Conservation (phyloP, 30 jellyfish, hydroid and myxozoan species). For the Sanderia malayensis region DNA sequence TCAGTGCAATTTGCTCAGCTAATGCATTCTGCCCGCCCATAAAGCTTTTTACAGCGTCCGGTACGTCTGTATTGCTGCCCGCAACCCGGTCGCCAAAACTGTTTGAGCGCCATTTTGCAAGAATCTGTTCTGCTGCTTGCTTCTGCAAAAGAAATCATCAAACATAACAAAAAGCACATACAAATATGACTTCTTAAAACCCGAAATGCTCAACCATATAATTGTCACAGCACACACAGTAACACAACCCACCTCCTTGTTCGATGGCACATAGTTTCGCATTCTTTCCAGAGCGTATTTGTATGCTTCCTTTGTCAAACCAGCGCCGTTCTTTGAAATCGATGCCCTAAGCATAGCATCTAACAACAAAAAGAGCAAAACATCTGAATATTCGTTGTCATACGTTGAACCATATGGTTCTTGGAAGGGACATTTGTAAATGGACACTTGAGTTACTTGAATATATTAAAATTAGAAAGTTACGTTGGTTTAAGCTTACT, state of each 20-base stretch:
- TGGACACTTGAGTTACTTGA: too few species aligned
- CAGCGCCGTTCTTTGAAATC: conserved; percentile 60
- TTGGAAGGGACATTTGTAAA: too few species aligned
- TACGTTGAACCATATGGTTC: too few species aligned
- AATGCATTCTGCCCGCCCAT: conserved; percentile 85
- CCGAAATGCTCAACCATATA: too few species aligned
- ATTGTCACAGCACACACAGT: too few species aligned
- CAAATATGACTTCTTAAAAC: too few species aligned
- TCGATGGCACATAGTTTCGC: conserved; percentile 63
- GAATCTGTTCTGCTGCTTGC: conserved; percentile 81
- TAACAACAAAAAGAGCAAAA: conserved; percentile 9
- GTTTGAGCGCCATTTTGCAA: conserved; percentile 88
- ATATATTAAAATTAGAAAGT: too few species aligned
- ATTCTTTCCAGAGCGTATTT: conserved; percentile 80
- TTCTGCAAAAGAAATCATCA: conserved; percentile 41
- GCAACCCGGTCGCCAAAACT: conserved; percentile 79
- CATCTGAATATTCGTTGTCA: too few species aligned
- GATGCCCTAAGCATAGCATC: conserved; percentile 83
- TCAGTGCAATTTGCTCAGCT: conserved; percentile 2
- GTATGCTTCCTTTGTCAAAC: conserved; percentile 78
- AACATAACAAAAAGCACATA: too few species aligned
- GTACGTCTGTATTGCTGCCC: conserved; percentile 45
- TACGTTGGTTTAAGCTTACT: too few species aligned
- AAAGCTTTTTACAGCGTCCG: conserved; percentile 81
- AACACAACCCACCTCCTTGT: conserved; percentile 50